These are phyloP conservation scores for Dendropsophus ebraccatus DNA, from an alignment of 2,113 vertebrate genomes.

Conservation along the genomic window DNA sequence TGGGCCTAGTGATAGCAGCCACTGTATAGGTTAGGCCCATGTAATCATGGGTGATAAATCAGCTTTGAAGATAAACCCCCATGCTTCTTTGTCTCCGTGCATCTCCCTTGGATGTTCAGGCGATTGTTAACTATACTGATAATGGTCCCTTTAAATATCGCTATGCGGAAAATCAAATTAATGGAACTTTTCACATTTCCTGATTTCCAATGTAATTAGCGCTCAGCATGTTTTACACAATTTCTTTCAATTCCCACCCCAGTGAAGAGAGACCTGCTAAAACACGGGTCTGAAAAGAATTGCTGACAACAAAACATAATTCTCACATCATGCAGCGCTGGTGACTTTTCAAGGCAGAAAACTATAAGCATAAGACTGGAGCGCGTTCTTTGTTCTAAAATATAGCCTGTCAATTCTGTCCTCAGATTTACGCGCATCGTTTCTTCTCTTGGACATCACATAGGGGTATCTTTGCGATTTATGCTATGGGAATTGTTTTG, in stretches of 20 bases:
- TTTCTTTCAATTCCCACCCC: neutral
- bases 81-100: neutral
- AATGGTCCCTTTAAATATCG: conserved; percentile 9
- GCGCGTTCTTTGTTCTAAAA: neutral
- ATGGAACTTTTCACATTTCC: neutral
- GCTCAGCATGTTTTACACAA: conserved; percentile 27
- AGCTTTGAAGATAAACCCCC: neutral
- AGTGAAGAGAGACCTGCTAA: conserved; percentile 11
- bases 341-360: conserved; percentile 4
- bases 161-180: neutral
- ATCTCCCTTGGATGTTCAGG: neutral
- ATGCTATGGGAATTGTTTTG: neutral
- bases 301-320: conserved; percentile 28
- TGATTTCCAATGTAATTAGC: neutral
- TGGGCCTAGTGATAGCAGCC: neutral
- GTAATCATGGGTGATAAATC: neutral
- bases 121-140: neutral
- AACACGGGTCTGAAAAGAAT: neutral
- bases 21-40: neutral
- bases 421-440: neutral
- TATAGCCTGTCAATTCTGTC: neutral
- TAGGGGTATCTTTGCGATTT: neutral
- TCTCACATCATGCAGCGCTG: neutral
- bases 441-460: neutral
- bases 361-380: neutral